These are phyloP conservation scores for Penaeus indicus DNA, from an alignment of 1,140 invertebrate genomes.

Conservation along the genomic window DNA sequence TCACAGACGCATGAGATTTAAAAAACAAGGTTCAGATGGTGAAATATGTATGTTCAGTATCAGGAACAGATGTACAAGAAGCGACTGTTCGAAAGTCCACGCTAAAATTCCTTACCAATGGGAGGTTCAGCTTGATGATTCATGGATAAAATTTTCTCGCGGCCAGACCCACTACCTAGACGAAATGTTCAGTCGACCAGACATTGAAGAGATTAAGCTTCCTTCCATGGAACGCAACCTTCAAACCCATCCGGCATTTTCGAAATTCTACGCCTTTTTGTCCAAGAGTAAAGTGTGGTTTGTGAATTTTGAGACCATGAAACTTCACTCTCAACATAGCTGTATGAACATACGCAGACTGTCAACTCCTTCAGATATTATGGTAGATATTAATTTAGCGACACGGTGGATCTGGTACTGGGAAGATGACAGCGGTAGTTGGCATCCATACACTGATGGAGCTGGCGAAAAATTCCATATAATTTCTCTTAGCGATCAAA, in stretches of 20 bases:
- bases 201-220: conserved; percentile 8
- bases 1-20: conserved; percentile 6
- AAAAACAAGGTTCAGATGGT: neutral
- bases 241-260: neutral
- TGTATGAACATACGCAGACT: conserved; percentile 39
- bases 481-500: conserved; percentile 58
- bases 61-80: conserved; percentile 41
- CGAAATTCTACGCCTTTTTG: conserved; percentile 7
- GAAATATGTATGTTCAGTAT: conserved; percentile 51
- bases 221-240: conserved; percentile 1
- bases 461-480: conserved; percentile 14
- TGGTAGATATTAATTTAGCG: neutral
- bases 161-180: conserved; percentile 49
- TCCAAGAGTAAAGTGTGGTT: conserved; percentile 22
- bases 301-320: conserved; percentile 53
- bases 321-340: neutral
- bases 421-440: conserved; percentile 40
- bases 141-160: conserved; percentile 42
- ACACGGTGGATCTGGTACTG: conserved; percentile 63
- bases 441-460: conserved; percentile 48
- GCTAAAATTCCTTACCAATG: conserved; percentile 43
- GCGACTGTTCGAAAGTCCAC: conserved; percentile 51
- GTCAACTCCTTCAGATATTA: conserved; percentile 60
- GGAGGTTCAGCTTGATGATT: conserved; percentile 39
- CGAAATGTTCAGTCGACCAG: conserved; percentile 44